Conservation (phyloP, 2,888 invertebrate genomes). For the Amiota minor region DNA sequence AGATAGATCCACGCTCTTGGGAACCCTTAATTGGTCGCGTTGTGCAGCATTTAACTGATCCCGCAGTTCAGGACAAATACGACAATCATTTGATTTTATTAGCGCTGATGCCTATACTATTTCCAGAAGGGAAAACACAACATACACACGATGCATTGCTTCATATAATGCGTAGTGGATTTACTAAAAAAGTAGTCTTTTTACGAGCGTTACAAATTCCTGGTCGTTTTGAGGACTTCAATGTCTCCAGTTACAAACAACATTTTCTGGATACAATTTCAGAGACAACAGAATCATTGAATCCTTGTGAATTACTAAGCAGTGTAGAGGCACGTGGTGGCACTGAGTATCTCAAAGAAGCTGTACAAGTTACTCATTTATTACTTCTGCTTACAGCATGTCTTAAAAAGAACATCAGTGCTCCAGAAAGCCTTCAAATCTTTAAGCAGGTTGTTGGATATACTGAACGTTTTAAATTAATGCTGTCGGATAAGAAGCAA, state of each 20-base stretch:
- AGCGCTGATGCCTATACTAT: slow-evolving; percentile 64
- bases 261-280: slow-evolving; percentile 62
- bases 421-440: slow-evolving; percentile 52
- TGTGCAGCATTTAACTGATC: slow-evolving; percentile 75
- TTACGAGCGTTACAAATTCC: slow-evolving; percentile 47
- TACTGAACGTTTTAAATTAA: slow-evolving; percentile 51
- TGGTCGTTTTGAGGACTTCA: slow-evolving; percentile 38
- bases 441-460: slow-evolving; percentile 51
- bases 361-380: slow-evolving; percentile 59
- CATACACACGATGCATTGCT: slow-evolving; percentile 49
- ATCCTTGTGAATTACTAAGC: slow-evolving; percentile 52
- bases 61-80: slow-evolving; percentile 72
- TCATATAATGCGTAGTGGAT: slow-evolving; percentile 56
- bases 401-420: slow-evolving; percentile 50
- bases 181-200: slow-evolving; percentile 54
- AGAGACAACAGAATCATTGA: slow-evolving; percentile 45
- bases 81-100: slow-evolving; percentile 64
- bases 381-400: slow-evolving; percentile 61
- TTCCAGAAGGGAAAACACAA: slow-evolving; percentile 52
- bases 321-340: slow-evolving; percentile 59
- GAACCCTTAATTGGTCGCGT: slow-evolving; percentile 71
- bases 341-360: slow-evolving; percentile 46
- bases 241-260: slow-evolving; percentile 54
- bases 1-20: slow-evolving; percentile 71
- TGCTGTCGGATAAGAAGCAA: slow-evolving; percentile 35